Percentiles rank a stretch among this genome's conserved stretches.
phyloP scores from a whole-genome alignment of 2,888 invertebrate genomes.

The Dendrolimus pini region DNA sequence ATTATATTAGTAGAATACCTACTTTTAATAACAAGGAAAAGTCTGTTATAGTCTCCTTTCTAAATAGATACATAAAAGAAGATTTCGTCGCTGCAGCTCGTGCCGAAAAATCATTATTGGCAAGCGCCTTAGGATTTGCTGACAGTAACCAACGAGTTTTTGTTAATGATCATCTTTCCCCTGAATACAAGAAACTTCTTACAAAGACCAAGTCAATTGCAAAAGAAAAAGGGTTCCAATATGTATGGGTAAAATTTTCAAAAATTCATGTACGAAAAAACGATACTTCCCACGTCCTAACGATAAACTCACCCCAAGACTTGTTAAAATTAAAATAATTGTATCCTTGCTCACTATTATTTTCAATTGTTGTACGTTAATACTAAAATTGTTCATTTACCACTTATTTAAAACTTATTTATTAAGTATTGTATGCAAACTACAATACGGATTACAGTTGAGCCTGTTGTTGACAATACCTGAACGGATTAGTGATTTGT shows the following conservation, averaged over 20 bases:
- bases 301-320: not conserved
- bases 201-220: conserved; percentile 6
- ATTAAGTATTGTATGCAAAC: no score
- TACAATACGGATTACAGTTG: no score
- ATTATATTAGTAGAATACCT: not conserved
- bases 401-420: no score
- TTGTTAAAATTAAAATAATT: no score
- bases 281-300: conserved; percentile 6
- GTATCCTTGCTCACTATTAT: no score
- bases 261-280: conserved; percentile 12
- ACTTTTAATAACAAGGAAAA: not conserved
- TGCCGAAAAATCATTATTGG: not conserved
- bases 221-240: conserved; percentile 6
- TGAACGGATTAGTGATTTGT: no score
- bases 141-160: not conserved
- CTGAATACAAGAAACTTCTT: no score
- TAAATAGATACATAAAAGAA: not conserved
- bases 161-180: conserved; percentile 7
- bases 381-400: no score
- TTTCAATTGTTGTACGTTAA: no score
- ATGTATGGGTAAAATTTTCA: conserved; percentile 8
- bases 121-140: not conserved
- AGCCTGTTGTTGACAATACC: no score
- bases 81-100: not conserved
- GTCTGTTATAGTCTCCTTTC: not conserved